Evolutionary conservation across 2,888 invertebrate species (phyloP), one percentile per base, ranked within the genome.

Genomic region (Plagiodera versicolora): DNA sequence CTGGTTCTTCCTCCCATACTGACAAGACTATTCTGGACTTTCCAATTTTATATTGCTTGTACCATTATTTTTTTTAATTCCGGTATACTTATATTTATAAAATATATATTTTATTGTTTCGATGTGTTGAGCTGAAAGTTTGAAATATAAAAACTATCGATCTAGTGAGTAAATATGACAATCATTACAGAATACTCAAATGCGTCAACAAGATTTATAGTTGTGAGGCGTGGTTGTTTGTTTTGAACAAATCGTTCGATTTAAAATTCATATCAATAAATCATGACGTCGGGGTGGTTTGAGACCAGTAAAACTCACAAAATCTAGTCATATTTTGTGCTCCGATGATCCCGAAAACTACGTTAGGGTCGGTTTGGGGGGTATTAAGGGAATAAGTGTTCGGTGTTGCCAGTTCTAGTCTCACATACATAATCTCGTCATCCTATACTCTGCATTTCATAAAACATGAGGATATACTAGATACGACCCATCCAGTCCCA

Each of bases 321-420:
- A 72, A 74, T 72, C 72, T 72, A 75, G 74, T 72, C 77, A 77
- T 77, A 79, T 79, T 79, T 78, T 72, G 74, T 76, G 77, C 78
- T 79, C 77, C 77, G 73, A 65, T 77, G 78, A 69, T 75, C 77
- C 69, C 70, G 79, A 79, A 79, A 79, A 79, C 77, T 78, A 76
- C 75, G 71, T 75, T 73, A 68, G 65, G 39, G 39, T 10, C 9
- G 11, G 24, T 24, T 11, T 28, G 11, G 61, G 58, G 73, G 69
- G 70, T 72, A 72, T 74, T 71, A 66, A 67, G 67, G 67, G 66
- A 56, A 65, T 60, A 60, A 39, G 39, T 39, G 10, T 32, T 10
- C 32, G 3, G 35, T 55, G 10, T 39, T 17, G 62, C 56, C 62
- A 35, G 14, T 18, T 45, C 2, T 45, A 8, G 6, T 44, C n/a